Evolutionary conservation across 2,113 vertebrate genomes (phyloP).

Genomic region (Peucedramus taeniatus): DNA sequence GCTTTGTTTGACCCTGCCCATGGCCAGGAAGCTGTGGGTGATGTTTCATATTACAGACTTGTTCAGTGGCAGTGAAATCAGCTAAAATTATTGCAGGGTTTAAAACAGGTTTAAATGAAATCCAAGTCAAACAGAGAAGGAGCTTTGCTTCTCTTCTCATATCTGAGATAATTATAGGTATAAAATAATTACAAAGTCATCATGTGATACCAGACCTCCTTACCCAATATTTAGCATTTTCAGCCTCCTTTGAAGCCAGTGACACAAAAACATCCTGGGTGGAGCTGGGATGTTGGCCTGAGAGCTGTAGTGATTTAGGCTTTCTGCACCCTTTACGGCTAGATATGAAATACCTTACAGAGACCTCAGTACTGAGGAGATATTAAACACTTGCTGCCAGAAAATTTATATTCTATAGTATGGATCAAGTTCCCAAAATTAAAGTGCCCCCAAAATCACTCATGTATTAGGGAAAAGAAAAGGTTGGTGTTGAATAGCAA

Average conservation of each 20-base stretch:
- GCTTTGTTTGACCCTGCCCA: not conserved
- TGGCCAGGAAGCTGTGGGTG: not conserved
- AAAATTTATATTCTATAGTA: not conserved
- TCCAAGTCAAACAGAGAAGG: not conserved
- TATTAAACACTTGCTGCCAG: not conserved
- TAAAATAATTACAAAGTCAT: not conserved
- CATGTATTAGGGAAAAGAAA: not conserved
- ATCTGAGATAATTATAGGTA: not conserved
- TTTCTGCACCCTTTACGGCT: not conserved
- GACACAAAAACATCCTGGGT: accelerated
- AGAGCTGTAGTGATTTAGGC: not conserved
- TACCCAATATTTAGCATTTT: not conserved
- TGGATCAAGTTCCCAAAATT: not conserved
- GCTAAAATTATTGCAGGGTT: not conserved
- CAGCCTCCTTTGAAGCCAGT: not conserved
- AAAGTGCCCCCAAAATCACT: not conserved
- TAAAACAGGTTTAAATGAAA: not conserved
- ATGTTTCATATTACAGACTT: not conserved
- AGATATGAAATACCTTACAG: not conserved
- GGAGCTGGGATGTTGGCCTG: not conserved
- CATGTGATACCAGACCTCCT: not conserved
- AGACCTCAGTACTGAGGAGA: not conserved
- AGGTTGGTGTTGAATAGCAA: not conserved
- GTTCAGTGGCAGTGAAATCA: not conserved
- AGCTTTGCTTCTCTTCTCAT: not conserved